Base-by-base conservation (phyloP, 37 sponge, comb jelly and placozoan species). In the Aplysina aerophoba region DNA sequence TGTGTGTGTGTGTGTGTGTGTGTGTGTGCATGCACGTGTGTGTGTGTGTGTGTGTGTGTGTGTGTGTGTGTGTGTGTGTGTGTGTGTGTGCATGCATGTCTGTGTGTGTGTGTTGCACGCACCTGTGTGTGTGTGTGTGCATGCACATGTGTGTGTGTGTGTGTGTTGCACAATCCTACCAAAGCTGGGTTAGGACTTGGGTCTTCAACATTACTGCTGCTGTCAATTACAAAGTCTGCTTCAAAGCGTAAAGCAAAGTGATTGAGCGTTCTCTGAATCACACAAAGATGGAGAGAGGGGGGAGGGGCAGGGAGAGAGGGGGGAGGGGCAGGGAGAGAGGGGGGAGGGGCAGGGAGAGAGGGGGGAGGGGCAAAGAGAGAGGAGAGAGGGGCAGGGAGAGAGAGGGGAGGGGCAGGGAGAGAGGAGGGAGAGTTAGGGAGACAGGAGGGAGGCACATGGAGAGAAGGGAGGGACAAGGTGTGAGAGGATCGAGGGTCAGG, bases 31-130 rank as follows among this genome's bases (percentile, higher is more conserved):
- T 44, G 50, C 8, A 8, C 8, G 50, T 44, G 50, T 44, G 50
- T 44, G 50, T 44, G 50, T 86, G 86, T 73, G 39, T 73, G 50
- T 44, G 50, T 44, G 8, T 44, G 8, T 44, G 50, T 8, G 3
- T 44, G 50, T 44, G 50, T 44, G 50, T 44, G 50, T 44, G 50
- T 44, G 50, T 44, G 50, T 44, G 13, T 0, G 71, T 1, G 19
- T 30, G 13, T n/a, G 71, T 33, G 71, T 69, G 35, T 4, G 1
- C 34, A 31, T 73, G 30, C 34, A 11, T 11, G 1, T 11, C 6
- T 92, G 85, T 39, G 79, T 81, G 67, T 82, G 86, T 22, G 72
- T 79, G 40, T 36, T 88, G 31, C 80, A 84, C 59, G 84, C n/a
- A n/a, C n/a, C n/a, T n/a, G n/a, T n/a, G n/a, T n/a, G n/a, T n/a